phyloP scores from a whole-genome alignment of 1,140 invertebrate genomes.

The Sipha flava region DNA sequence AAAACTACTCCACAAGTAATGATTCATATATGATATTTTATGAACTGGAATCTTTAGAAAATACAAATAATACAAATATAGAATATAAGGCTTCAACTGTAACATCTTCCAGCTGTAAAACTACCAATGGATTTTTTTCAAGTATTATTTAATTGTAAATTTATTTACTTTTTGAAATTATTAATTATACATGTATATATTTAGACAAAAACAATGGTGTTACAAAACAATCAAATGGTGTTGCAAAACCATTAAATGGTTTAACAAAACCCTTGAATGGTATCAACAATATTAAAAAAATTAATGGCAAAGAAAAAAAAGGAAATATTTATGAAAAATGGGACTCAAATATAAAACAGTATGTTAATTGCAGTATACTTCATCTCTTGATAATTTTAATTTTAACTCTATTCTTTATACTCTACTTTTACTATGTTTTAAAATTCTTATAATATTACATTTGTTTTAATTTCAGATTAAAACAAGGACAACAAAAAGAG shows the following conservation, averaged over 20 bases:
- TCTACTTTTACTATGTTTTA: background rate
- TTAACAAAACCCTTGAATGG: constrained; percentile 3
- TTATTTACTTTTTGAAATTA: background rate
- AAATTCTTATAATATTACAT: background rate
- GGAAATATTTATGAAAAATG: background rate
- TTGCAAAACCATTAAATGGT: constrained; percentile 2
- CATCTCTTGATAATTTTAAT: background rate
- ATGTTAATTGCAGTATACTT: background rate
- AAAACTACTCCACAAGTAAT: constrained; percentile 61
- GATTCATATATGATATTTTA: constrained; percentile 88
- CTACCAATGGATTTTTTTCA: constrained; percentile 37
- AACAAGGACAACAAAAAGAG: constrained; percentile 12
- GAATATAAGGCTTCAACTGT: constrained; percentile 39
- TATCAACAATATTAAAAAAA: background rate
- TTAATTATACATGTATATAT: background rate
- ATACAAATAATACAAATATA: constrained; percentile 18
- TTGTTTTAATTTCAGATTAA: background rate
- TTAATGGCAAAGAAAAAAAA: constrained; percentile 13
- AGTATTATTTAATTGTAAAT: background rate
- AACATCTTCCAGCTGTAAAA: constrained; percentile 38
- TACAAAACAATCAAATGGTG: background rate
- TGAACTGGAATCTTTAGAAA: constrained; percentile 55
- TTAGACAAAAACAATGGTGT: background rate
- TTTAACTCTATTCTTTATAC: background rate
- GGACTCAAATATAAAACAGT: constrained; percentile 15